Conservation (phyloP, 2,888 invertebrate genomes). For the Xanthorhoe spadicearia region DNA sequence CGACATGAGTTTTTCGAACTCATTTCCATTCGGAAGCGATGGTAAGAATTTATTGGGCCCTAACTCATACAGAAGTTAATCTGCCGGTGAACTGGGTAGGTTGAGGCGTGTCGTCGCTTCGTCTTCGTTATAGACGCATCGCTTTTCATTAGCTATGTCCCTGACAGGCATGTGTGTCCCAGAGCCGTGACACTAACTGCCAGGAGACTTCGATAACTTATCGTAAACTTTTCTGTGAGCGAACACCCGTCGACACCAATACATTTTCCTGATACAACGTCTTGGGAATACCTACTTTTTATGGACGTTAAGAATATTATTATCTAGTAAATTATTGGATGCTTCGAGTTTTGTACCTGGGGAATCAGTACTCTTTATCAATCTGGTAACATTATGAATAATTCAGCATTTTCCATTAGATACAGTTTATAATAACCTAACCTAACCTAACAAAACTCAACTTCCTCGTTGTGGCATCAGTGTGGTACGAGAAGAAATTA, state of each 20-base stretch:
- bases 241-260: slow-evolving; percentile 42
- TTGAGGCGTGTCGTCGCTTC: slow-evolving; percentile 56
- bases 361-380: slow-evolving; percentile 22
- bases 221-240: slow-evolving; percentile 53
- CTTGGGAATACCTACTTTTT: slow-evolving; percentile 36
- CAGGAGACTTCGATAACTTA: slow-evolving; percentile 58
- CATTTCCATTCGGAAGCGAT: slow-evolving; percentile 69
- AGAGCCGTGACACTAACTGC: slow-evolving; percentile 51
- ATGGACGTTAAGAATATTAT: slow-evolving; percentile 38
- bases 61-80: slow-evolving; percentile 55
- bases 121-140: slow-evolving; percentile 73
- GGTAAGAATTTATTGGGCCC: slow-evolving; percentile 64
- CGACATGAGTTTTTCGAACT: slow-evolving; percentile 69
- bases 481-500: not conserved
- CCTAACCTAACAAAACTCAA: no score
- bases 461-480: no score
- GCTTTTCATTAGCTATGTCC: slow-evolving; percentile 68
- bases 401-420: not conserved
- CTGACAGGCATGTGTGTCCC: slow-evolving; percentile 60
- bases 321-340: slow-evolving; percentile 32
- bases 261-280: slow-evolving; percentile 39
- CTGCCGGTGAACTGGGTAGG: slow-evolving; percentile 49
- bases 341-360: slow-evolving; percentile 30
- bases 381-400: not conserved
- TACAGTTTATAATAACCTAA: no score